Percentiles rank a stretch among this genome's conserved stretches.
These are phyloP conservation scores for Lycaena phlaeas DNA, from an alignment of 2,888 invertebrate species.

Conservation along the genomic window DNA sequence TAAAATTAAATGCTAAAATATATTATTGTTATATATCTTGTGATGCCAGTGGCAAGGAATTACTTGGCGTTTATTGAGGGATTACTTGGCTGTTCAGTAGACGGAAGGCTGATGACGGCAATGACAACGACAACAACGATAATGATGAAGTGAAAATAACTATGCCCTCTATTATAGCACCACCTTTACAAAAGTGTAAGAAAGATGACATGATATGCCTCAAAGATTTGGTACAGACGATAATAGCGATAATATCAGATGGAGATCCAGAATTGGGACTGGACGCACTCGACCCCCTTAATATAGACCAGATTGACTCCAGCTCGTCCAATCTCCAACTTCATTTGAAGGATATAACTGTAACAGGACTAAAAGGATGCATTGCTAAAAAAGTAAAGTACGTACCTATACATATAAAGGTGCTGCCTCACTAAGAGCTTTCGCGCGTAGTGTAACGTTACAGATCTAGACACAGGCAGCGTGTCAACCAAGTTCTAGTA, in stretches of 20 bases:
- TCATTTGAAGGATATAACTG: not conserved
- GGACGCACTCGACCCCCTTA: constrained; percentile 33
- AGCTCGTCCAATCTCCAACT: constrained; percentile 22
- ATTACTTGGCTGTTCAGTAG: too few relatives aligned
- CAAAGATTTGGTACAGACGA: constrained; percentile 26
- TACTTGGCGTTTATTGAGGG: too few relatives aligned
- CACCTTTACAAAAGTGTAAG: constrained; percentile 35
- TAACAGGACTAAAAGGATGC: not conserved
- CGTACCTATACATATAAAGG: not conserved
- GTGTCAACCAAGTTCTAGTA: too few relatives aligned
- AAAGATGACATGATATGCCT: constrained; percentile 35
- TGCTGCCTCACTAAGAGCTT: too few relatives aligned
- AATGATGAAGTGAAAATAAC: too few relatives aligned
- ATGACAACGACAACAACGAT: too few relatives aligned
- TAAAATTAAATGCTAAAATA: too few relatives aligned
- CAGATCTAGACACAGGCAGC: too few relatives aligned
- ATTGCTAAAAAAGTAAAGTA: constrained; percentile 4
- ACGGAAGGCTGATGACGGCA: too few relatives aligned
- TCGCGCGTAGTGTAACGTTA: too few relatives aligned
- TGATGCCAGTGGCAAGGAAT: too few relatives aligned
- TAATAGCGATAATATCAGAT: constrained; percentile 27
- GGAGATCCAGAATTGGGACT: constrained; percentile 37
- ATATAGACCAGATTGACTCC: constrained; percentile 33
- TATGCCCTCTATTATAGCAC: constrained; percentile 26
- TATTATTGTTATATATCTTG: too few relatives aligned